Percentiles rank a stretch among this genome's conserved stretches.
These are phyloP conservation scores for Girardia tigrina DNA, from an alignment of 2,888 invertebrate species.

Conservation along the genomic window DNA sequence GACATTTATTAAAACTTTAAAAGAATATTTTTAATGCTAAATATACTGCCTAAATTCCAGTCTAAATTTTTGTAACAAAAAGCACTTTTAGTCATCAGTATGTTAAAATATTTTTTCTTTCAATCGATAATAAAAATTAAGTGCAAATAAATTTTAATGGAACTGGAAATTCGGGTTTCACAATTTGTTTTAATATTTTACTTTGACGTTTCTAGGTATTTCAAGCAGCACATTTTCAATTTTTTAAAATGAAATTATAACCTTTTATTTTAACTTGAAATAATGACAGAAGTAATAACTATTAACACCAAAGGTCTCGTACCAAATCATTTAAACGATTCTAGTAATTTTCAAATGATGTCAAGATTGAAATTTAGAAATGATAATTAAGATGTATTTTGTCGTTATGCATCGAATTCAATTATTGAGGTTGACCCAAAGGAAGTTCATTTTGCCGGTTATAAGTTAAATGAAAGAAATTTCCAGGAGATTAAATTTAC, in stretches of 20 bases:
- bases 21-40: no score
- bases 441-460: slow-evolving; percentile 11
- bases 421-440: slow-evolving; percentile 3
- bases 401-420: not conserved
- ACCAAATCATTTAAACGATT: slow-evolving; percentile 6
- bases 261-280: not conserved
- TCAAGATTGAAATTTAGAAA: not conserved
- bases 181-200: not conserved
- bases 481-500: not conserved
- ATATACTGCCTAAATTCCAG: no score
- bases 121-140: no score
- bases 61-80: no score
- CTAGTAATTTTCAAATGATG: not conserved
- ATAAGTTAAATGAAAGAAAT: slow-evolving; percentile 10
- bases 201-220: not conserved
- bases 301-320: not conserved
- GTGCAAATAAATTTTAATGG: no score
- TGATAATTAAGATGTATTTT: not conserved
- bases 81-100: no score
- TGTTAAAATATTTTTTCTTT: no score
- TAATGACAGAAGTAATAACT: not conserved
- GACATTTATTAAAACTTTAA: no score
- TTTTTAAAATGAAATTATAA: not conserved
- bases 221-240: not conserved
- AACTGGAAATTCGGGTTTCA: no score